A percentile compares a stretch with the other conserved stretches of the same genome.
Conservation (phyloP, 2,888 invertebrate species). For the Candidula unifasciata region DNA sequence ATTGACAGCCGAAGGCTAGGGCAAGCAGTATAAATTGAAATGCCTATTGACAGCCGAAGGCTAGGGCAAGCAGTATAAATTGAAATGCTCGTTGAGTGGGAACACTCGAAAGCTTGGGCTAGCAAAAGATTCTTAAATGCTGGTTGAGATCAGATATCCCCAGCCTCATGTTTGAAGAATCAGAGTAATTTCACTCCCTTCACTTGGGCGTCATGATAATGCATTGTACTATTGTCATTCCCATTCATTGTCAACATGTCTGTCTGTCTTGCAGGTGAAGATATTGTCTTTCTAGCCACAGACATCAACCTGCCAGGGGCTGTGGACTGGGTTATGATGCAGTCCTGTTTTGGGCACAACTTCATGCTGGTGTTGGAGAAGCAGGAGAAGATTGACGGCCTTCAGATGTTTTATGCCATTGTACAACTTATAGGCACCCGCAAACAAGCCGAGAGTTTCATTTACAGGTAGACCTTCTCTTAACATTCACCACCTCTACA, state of each 20-base stretch:
- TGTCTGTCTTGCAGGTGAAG: constrained; percentile 84
- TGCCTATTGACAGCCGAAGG: no score
- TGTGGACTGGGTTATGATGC: constrained; percentile 99
- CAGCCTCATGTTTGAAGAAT: no score
- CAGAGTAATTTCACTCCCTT: no score
- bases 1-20: no score
- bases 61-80: no score
- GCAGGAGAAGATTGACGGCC: constrained; percentile 89
- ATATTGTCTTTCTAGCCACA: constrained; percentile 99
- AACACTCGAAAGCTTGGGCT: no score
- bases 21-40: no score
- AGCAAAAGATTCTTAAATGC: no score
- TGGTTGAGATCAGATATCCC: no score
- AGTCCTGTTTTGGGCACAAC: constrained; percentile 98
- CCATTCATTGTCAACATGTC: not conserved
- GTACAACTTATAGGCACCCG: constrained; percentile 98
- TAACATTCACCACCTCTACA: no score
- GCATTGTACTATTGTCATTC: not conserved
- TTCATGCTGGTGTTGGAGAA: constrained; percentile 99
- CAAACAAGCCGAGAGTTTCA: constrained; percentile 99
- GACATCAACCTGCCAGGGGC: constrained; percentile 99
- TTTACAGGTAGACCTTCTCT: constrained; percentile 91
- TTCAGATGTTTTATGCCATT: constrained; percentile 86
- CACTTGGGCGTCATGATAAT: not conserved
- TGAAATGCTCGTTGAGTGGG: no score